These are phyloP conservation scores for Aleiodes leptofemur DNA, from an alignment of 2,888 invertebrate species.

Conservation along the genomic window DNA sequence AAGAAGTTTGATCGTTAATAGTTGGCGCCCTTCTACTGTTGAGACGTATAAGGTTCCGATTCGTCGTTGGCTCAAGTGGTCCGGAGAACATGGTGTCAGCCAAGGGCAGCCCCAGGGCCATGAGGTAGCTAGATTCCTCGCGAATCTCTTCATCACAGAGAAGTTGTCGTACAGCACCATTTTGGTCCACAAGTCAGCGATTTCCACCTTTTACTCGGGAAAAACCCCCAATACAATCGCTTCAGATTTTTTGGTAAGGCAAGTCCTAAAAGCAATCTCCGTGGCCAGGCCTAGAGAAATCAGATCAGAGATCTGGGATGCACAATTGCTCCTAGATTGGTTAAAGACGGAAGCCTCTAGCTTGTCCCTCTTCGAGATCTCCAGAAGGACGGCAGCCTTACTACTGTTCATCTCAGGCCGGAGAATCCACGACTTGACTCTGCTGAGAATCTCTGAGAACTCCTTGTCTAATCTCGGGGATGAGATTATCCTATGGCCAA, in stretches of 20 bases:
- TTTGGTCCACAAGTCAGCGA: slow-evolving; percentile 50
- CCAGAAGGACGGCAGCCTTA: slow-evolving; percentile 45
- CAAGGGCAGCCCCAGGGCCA: slow-evolving; percentile 13
- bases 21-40: slow-evolving; percentile 32
- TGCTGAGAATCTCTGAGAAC: slow-evolving; percentile 45
- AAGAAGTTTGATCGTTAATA: slow-evolving; percentile 29
- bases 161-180: slow-evolving; percentile 46
- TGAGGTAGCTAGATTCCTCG: slow-evolving; percentile 47
- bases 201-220: slow-evolving; percentile 45
- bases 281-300: slow-evolving; percentile 39
- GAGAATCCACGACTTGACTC: slow-evolving; percentile 47
- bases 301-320: slow-evolving; percentile 43
- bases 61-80: slow-evolving; percentile 40
- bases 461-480: slow-evolving; percentile 35
- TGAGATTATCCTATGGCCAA: slow-evolving; percentile 51
- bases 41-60: slow-evolving; percentile 43
- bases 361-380: slow-evolving; percentile 45
- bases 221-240: slow-evolving; percentile 16
- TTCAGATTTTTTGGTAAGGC: slow-evolving; percentile 46
- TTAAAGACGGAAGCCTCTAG: slow-evolving; percentile 20
- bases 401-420: slow-evolving; percentile 47
- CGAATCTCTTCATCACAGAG: slow-evolving; percentile 41
- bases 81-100: slow-evolving; percentile 28
- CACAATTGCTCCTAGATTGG: slow-evolving; percentile 45
- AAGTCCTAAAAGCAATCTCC: slow-evolving; percentile 43